These are phyloP conservation scores for Callosobruchus maculatus DNA, from an alignment of 2,888 invertebrate species.

Conservation along the genomic window DNA sequence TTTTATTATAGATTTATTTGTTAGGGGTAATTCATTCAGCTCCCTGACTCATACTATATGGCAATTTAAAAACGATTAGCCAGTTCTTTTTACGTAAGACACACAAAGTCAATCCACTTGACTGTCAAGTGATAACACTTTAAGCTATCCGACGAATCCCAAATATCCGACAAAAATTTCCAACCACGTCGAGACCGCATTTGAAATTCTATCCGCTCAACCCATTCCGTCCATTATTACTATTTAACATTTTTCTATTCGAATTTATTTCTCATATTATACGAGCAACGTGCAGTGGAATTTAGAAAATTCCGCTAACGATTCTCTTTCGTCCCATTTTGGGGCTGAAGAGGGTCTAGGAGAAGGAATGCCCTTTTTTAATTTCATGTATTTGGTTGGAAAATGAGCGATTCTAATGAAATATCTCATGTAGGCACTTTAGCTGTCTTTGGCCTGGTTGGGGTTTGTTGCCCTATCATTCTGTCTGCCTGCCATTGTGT, in stretches of 20 bases:
- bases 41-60: no score
- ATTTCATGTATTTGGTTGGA: neutral
- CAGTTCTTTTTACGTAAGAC: no score
- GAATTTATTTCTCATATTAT: constrained; percentile 26
- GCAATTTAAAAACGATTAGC: no score
- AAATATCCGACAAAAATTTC: neutral
- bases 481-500: no score
- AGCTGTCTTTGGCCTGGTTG: no score
- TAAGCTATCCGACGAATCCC: neutral
- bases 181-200: constrained; percentile 22
- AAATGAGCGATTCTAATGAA: neutral
- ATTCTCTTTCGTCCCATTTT: neutral
- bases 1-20: no score
- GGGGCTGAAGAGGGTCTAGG: neutral
- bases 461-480: no score
- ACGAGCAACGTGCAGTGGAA: neutral
- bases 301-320: neutral
- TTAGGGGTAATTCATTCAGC: no score
- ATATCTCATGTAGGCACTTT: neutral
- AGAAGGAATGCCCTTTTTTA: neutral
- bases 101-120: neutral
- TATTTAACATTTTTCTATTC: constrained; percentile 32
- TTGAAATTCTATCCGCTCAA: constrained; percentile 30
- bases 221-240: constrained; percentile 27
- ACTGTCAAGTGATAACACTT: neutral